These are phyloP conservation scores for Gambusia affinis DNA, from an alignment of 2,113 vertebrate genomes.

Conservation along the genomic window DNA sequence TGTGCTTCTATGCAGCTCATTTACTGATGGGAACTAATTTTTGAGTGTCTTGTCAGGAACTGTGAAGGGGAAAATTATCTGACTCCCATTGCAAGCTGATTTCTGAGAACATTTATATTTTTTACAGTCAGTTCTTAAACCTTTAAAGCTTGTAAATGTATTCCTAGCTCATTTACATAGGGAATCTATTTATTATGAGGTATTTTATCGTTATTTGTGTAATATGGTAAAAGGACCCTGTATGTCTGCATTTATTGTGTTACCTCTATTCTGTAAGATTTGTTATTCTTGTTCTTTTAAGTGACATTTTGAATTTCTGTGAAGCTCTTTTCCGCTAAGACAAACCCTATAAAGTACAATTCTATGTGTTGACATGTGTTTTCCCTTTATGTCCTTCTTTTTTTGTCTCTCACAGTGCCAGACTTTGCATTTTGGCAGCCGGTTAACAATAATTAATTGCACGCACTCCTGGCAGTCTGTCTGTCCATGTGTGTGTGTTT, in stretches of 20 bases:
- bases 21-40: too few relatives aligned
- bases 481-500: conserved; percentile 12
- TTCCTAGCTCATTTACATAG: conserved; percentile 23
- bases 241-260: conserved; percentile 3
- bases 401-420: conserved; percentile 11
- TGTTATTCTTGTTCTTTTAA: neutral
- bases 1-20: too few relatives aligned
- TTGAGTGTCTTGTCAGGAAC: too few relatives aligned
- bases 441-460: conserved; percentile 51
- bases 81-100: neutral
- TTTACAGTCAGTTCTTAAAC: neutral
- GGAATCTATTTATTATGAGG: conserved; percentile 1
- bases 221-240: neutral
- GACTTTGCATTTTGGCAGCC: conserved; percentile 32
- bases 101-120: neutral
- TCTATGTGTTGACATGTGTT: conserved; percentile 20
- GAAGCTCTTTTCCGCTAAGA: conserved; percentile 3
- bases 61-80: too few relatives aligned
- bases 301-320: conserved; percentile 2
- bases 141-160: neutral
- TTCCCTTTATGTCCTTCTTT: conserved; percentile 19
- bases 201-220: conserved; percentile 18
- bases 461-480: conserved; percentile 27
- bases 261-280: neutral
- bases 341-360: conserved; percentile 1